These are phyloP conservation scores for Copidosoma aretas DNA, from an alignment of 2,888 invertebrate species.

Conservation along the genomic window DNA sequence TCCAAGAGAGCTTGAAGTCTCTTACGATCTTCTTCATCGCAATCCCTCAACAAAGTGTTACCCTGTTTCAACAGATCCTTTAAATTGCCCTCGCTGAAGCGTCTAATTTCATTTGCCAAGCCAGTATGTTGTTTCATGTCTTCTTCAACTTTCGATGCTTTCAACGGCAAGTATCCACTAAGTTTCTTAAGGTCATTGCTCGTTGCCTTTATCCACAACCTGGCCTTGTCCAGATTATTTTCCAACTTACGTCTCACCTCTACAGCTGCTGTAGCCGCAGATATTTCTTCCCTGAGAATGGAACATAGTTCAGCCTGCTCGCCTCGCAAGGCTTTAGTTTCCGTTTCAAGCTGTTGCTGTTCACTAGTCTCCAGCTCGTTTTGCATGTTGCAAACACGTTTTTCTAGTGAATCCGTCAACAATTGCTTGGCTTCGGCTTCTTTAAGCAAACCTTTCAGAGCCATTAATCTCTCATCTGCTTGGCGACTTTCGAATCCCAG, in stretches of 20 bases:
- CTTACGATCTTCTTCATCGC: constrained; percentile 74
- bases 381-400: constrained; percentile 82
- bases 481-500: constrained; percentile 80
- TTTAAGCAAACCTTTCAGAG: constrained; percentile 76
- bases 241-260: constrained; percentile 78
- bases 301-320: constrained; percentile 79
- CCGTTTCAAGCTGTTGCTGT: constrained; percentile 78
- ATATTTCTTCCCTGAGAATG: constrained; percentile 76
- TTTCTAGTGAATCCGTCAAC: constrained; percentile 81
- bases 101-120: constrained; percentile 77
- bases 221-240: constrained; percentile 78
- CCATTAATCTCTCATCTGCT: constrained; percentile 76
- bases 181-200: constrained; percentile 77
- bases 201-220: constrained; percentile 81
- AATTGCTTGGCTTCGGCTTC: constrained; percentile 86
- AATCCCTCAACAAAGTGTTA: constrained; percentile 79
- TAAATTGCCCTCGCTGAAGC: constrained; percentile 77
- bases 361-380: constrained; percentile 86
- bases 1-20: constrained; percentile 73
- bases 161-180: constrained; percentile 79
- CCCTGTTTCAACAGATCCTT: constrained; percentile 80
- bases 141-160: constrained; percentile 81
- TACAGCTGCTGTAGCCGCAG: constrained; percentile 73
- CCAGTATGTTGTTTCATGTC: constrained; percentile 79
- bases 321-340: constrained; percentile 73